Evolutionary conservation across 2,113 vertebrate genomes (phyloP), one percentile per base, ranked within the genome.

Genomic region (Pimephales promelas): DNA sequence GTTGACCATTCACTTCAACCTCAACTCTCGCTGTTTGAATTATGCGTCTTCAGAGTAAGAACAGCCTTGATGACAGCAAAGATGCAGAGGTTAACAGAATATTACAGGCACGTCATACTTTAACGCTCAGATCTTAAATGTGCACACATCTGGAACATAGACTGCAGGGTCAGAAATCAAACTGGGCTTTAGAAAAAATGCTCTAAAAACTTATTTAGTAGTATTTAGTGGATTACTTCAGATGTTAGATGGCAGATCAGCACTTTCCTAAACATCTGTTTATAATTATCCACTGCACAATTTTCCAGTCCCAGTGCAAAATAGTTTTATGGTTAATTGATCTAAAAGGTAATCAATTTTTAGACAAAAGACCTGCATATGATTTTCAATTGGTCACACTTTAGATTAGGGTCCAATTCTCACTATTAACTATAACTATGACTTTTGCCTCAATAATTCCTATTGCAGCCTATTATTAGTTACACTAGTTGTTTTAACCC

Each of bases 21-120:
- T 87, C 89, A 90, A 89, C 91, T 92, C 90, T 76, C 89, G 89
- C 88, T 88, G 89, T 92, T 92, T n/a, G n/a, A n/a, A 89, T 92
- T 91, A 89, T 83, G 90, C 91, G 89, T 92, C 89, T 90, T 52
- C 28, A 59, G 16, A 34, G 56, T 49, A 26, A 40, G 59, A 52
- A 43, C 31, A 34, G 62, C 28, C 14, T 68, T 68, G n/a, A 54
- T 62, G 36, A 61, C 54, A 31, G 43, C n/a, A 64, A 2, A 61
- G 26, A 64, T 3, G 1, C 26, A 66, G n/a, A 56, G 59, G 72
- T 83, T 64, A 82, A 45, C 40, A 24, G 43, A 31, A 66, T 52
- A 14, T 47, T 36, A 20, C 43, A 45, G 43, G 9, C 10, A 28
- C 4, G 59, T 49, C 11, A 49, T 40, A 22, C 40, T 40, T 40